Base-by-base conservation (phyloP, 1,140 invertebrate genomes). In the Dreissena polymorpha region DNA sequence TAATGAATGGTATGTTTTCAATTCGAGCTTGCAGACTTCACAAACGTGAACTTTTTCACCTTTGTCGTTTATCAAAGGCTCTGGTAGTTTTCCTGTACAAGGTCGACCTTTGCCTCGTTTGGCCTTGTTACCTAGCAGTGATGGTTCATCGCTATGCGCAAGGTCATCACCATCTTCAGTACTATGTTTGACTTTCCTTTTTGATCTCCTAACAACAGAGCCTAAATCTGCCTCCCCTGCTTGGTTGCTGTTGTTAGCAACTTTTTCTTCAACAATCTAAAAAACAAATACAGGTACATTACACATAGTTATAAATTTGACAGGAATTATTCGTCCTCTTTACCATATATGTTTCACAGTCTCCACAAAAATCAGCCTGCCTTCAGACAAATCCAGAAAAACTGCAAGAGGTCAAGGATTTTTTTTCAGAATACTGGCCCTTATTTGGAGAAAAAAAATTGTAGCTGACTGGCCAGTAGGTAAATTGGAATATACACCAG, bases 1-100 rank as follows among this genome's bases (percentile, higher is more conserved):
- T 12, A 82, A 53, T 55, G 79, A 70, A 74, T 82, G 71, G 25
- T 82, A 71, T 39, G 70, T 82, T 29, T 82, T 82, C 6, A 82
- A 70, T 18, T 27, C n/a, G 0, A 64, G 55, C 29, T 64, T 60
- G 57, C 79, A 82, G 16, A 67, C 63, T 55, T 73, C 49, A 74
- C 79, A 82, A 12, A 25, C 67, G 27, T 74, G 74, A 23, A 74
- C 57, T 25, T 25, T 23, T 25, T 73, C 49, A 23, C 79, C 79
- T 7, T 74, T 50, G 6, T 72, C 57, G 50, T 74, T 74, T 3
- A 49, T 27, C 60, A 65, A 70, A 29, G 79, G 79, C n/a, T 21
- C 21, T 12, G 69, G 63, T 13, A 67, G 64, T n/a, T 50, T 73
- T 51, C 64, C 69, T 27, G 65, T 82, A 27, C 60, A 73, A 49